Conservation (phyloP, 2,888 invertebrate species). For the Hesperia comma region DNA sequence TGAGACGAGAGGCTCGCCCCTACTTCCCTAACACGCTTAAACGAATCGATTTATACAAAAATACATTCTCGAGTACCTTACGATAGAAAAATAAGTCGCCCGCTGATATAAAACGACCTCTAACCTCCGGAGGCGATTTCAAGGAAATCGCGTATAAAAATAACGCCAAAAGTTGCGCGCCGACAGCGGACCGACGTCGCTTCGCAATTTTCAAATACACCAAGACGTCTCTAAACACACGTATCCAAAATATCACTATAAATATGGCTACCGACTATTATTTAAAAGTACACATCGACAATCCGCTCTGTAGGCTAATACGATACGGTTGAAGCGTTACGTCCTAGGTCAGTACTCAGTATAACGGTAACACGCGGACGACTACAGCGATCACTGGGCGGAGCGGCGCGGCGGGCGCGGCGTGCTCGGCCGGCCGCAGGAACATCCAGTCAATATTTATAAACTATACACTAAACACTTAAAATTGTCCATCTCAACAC, state of each 20-base stretch:
- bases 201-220: constrained; percentile 14
- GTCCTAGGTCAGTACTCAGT: not conserved
- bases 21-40: constrained; percentile 36
- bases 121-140: constrained; percentile 29
- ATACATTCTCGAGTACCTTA: constrained; percentile 56
- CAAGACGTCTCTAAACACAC: constrained; percentile 29
- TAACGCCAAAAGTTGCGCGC: constrained; percentile 12
- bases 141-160: constrained; percentile 23
- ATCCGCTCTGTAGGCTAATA: constrained; percentile 9
- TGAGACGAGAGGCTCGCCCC: no score
- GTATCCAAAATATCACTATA: constrained; percentile 36
- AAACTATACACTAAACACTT: not conserved
- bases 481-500: not conserved
- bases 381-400: constrained; percentile 14
- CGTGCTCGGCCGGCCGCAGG: constrained; percentile 17
- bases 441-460: constrained; percentile 31
- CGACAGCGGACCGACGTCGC: not conserved
- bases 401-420: not conserved
- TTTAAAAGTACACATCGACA: constrained; percentile 22
- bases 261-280: constrained; percentile 35
- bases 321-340: not conserved
- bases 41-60: constrained; percentile 54
- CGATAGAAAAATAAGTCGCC: constrained; percentile 59
- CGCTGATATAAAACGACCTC: constrained; percentile 41
- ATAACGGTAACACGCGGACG: not conserved